These are phyloP conservation scores for Myopa testacea DNA, from an alignment of 2,888 invertebrate genomes.

Conservation along the genomic window DNA sequence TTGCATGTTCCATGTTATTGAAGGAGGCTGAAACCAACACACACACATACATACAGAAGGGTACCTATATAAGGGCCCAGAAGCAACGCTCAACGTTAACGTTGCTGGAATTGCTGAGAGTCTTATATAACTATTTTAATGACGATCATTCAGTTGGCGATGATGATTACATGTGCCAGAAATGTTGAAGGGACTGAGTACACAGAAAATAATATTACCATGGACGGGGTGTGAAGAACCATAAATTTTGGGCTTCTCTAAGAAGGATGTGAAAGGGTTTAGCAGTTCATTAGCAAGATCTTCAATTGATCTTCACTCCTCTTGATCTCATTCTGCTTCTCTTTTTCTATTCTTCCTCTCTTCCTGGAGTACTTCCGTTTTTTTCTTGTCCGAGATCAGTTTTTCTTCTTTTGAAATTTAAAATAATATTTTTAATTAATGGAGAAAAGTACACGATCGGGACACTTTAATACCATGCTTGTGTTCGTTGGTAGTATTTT, in stretches of 20 bases:
- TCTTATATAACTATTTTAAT: slow-evolving; percentile 63
- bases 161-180: slow-evolving; percentile 28
- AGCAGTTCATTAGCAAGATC: neutral
- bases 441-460: no score
- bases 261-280: neutral
- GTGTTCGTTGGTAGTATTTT: no score
- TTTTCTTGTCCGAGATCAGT: no score
- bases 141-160: slow-evolving; percentile 36
- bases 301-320: neutral
- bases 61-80: slow-evolving; percentile 34
- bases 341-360: no score
- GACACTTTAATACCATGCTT: no score
- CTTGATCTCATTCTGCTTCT: neutral
- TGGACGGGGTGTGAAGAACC: no score
- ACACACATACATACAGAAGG: slow-evolving; percentile 18
- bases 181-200: slow-evolving; percentile 1
- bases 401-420: no score
- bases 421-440: no score
- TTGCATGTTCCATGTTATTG: slow-evolving; percentile 40
- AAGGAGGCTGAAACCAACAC: slow-evolving; percentile 46
- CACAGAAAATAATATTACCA: neutral
- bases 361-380: no score
- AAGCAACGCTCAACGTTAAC: slow-evolving; percentile 36
- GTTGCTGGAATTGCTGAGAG: slow-evolving; percentile 48
- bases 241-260: no score